Evolutionary conservation across 2,113 vertebrate genomes (phyloP).

Genomic region (Numenius arquata): DNA sequence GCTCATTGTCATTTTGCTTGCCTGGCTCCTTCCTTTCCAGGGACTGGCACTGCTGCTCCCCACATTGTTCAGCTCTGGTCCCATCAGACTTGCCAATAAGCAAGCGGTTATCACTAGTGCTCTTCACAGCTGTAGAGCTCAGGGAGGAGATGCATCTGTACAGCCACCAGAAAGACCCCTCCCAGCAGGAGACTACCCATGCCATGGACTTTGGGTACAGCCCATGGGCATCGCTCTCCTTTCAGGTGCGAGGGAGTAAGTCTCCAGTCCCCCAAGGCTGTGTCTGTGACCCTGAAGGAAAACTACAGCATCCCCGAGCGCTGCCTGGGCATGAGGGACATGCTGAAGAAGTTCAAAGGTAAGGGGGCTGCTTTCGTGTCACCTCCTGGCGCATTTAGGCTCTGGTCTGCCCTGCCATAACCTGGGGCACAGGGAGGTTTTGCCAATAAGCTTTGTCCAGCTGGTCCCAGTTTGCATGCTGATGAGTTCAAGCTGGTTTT

Average conservation of each 20-base stretch:
- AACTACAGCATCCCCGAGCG: conserved; percentile 44
- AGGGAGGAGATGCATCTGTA: background rate
- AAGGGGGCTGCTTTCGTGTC: background rate
- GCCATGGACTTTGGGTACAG: background rate
- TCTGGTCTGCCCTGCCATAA: background rate
- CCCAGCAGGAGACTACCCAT: background rate
- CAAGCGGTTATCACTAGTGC: background rate
- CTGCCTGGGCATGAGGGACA: conserved; percentile 54
- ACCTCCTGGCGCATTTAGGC: background rate
- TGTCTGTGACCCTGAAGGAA: conserved; percentile 18
- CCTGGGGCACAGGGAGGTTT: background rate
- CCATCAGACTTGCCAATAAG: background rate
- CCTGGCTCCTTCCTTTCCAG: background rate
- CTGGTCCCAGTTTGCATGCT: background rate
- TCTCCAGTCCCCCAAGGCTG: background rate
- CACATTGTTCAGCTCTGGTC: rapidly evolving
- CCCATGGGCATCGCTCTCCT: background rate
- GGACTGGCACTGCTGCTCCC: background rate
- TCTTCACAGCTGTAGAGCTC: background rate
- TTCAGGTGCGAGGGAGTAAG: conserved; percentile 13
- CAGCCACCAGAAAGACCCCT: background rate
- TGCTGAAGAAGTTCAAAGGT: conserved; percentile 66
- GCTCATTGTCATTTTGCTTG: too few species aligned
- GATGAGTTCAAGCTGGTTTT: background rate
- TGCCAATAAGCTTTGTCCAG: background rate